Percentiles rank a stretch among this genome's conserved stretches.
Evolutionary conservation across 92 coral and sea anemone genomes (phyloP).

Genomic region (Chrysogorgia sp.): DNA sequence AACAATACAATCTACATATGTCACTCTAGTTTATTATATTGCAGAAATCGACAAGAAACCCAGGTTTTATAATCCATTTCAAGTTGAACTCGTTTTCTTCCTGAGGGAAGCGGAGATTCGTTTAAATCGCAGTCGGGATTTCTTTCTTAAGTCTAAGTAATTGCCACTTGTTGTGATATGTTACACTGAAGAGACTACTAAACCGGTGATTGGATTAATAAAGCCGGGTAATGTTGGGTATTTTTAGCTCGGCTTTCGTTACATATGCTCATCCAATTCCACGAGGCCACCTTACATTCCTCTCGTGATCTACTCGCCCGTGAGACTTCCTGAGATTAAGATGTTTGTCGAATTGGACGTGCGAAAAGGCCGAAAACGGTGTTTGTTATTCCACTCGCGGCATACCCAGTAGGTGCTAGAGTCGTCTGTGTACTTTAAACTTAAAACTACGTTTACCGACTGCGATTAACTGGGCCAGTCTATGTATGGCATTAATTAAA

Average conservation of each 20-base stretch:
- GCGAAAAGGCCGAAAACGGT: not conserved
- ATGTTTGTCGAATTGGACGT: not conserved
- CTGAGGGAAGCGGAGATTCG: not conserved
- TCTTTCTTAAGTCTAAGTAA: not conserved
- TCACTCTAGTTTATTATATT: no score
- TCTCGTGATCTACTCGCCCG: not conserved
- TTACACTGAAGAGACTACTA: not conserved
- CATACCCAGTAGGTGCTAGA: no score
- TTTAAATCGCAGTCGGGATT: not conserved
- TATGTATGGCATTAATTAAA: no score
- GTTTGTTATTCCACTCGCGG: not conserved
- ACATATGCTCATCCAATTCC: not conserved
- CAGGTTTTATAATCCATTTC: not conserved
- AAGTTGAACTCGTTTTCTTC: not conserved
- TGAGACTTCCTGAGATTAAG: not conserved
- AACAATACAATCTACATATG: no score
- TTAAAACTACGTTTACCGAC: no score
- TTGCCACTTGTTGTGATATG: not conserved
- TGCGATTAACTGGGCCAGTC: no score
- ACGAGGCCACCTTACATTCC: conserved; percentile 29
- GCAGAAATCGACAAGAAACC: not conserved
- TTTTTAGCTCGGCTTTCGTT: not conserved
- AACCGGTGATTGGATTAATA: not conserved
- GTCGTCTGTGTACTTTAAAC: no score
- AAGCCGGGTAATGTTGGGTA: not conserved